Conservation (phyloP, 2,888 invertebrate genomes). For the Nasonovia ribisnigri region DNA sequence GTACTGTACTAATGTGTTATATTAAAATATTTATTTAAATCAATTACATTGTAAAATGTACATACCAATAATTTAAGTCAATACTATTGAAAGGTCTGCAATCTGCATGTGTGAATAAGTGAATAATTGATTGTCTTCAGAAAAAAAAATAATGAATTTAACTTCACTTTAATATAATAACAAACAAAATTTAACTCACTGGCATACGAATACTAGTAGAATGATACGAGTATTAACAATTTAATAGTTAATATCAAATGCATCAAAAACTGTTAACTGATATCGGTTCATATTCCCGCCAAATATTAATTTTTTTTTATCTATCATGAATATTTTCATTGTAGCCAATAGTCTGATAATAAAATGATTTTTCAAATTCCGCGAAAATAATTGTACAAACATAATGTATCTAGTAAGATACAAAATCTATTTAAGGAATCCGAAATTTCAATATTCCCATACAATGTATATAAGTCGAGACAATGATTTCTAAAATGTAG, state of each 20-base stretch:
- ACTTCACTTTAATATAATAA: not conserved
- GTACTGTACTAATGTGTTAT: not conserved
- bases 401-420: too few relatives aligned
- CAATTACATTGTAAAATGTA: not conserved
- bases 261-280: not conserved
- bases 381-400: too few relatives aligned
- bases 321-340: too few relatives aligned
- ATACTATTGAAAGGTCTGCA: not conserved
- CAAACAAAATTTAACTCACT: not conserved
- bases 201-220: constrained; percentile 14
- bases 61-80: not conserved
- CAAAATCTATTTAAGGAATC: too few relatives aligned
- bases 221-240: not conserved
- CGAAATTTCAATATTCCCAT: too few relatives aligned
- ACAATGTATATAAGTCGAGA: too few relatives aligned
- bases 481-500: too few relatives aligned
- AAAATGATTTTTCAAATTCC: too few relatives aligned
- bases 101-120: not conserved
- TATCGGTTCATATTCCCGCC: too few relatives aligned
- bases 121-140: not conserved
- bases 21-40: not conserved
- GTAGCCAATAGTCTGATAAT: too few relatives aligned
- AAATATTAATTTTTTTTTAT: too few relatives aligned
- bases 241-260: not conserved
- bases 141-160: not conserved